phyloP scores from a whole-genome alignment of 2,113 vertebrate genomes.

The Phaetusa simplex region DNA sequence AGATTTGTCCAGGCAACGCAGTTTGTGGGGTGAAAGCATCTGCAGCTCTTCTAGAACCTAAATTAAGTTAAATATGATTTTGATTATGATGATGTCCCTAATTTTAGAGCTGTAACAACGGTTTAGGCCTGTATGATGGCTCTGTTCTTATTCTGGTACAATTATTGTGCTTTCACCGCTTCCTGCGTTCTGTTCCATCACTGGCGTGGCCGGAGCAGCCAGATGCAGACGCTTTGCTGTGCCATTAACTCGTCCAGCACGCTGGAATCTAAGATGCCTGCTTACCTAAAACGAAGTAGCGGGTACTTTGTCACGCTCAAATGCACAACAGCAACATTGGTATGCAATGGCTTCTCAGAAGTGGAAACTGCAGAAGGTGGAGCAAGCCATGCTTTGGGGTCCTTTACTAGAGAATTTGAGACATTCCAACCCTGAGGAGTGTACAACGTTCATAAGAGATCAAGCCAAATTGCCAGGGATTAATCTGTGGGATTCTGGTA shows the following conservation, averaged over 20 bases:
- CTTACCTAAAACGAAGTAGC: neutral
- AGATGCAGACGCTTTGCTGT: neutral
- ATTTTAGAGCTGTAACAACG: neutral
- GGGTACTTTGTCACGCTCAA: neutral
- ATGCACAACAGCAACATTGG: neutral
- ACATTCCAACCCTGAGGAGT: accelerated
- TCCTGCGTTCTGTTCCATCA: neutral
- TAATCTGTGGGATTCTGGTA: neutral
- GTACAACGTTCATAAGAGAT: neutral
- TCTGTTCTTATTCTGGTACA: neutral
- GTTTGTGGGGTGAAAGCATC: neutral
- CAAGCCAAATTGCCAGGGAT: neutral
- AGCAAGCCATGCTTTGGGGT: neutral
- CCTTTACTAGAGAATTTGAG: neutral
- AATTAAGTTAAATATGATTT: neutral
- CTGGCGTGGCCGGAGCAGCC: neutral
- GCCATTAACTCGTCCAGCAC: neutral
- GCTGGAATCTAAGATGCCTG: neutral
- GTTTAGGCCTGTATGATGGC: neutral
- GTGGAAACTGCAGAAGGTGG: neutral
- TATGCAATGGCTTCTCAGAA: neutral
- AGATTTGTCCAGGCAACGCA: neutral
- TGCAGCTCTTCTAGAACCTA: neutral
- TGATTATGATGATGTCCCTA: neutral
- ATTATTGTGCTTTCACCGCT: neutral